Evolutionary conservation across 1,140 invertebrate species (phyloP).

Genomic region (Venustaconcha ellipsiformis): DNA sequence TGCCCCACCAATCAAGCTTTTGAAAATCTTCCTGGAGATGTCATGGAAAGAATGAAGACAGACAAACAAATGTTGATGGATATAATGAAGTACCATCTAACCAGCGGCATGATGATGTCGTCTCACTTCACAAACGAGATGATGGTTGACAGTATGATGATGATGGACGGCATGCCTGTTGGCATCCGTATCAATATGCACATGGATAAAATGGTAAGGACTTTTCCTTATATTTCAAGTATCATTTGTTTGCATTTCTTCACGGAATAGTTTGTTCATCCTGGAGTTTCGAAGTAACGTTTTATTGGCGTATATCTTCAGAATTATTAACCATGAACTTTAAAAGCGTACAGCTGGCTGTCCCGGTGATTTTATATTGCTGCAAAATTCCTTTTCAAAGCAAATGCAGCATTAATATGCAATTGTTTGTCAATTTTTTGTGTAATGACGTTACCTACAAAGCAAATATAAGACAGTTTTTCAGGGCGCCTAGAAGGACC

Average conservation of each 20-base stretch:
- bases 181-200: conserved; percentile 62
- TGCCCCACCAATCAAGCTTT: conserved; percentile 88
- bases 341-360: background rate
- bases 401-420: no score
- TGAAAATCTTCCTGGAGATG: conserved; percentile 71
- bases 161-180: conserved; percentile 6
- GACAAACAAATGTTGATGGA: conserved; percentile 47
- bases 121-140: conserved; percentile 55
- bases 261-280: background rate
- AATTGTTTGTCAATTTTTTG: no score
- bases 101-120: conserved; percentile 46
- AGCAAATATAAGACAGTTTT: no score
- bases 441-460: no score
- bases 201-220: conserved; percentile 34
- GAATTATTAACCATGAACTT: background rate
- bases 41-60: conserved; percentile 73
- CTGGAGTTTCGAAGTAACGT: background rate
- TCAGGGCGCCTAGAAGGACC: no score
- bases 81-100: conserved; percentile 67
- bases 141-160: conserved; percentile 39
- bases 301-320: background rate
- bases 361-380: background rate
- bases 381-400: no score
- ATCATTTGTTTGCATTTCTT: background rate
- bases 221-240: background rate